Conservation (phyloP, 2,113 vertebrate species). For the Otis tarda region DNA sequence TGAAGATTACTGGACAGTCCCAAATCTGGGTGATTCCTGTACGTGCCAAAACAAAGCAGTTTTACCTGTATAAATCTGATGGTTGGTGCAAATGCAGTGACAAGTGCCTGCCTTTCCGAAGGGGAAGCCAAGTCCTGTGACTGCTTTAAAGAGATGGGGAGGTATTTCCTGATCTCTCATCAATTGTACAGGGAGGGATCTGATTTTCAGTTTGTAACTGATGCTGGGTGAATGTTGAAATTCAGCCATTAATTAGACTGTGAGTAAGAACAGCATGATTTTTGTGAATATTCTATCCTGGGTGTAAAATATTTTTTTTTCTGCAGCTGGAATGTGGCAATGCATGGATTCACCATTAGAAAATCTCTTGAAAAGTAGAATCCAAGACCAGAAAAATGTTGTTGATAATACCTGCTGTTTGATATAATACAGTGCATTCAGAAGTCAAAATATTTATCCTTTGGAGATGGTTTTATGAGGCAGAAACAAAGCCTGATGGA, state of each 20-base stretch:
- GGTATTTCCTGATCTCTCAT: neutral
- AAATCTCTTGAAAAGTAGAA: neutral
- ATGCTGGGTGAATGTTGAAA: neutral
- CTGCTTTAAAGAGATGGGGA: neutral
- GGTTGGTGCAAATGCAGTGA: neutral
- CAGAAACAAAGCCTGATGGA: neutral
- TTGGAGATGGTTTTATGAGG: neutral
- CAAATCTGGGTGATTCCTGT: neutral
- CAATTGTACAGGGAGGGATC: fast-evolving
- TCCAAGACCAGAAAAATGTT: neutral
- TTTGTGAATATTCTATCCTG: fast-evolving
- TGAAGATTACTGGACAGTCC: neutral
- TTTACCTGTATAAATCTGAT: neutral
- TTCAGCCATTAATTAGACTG: neutral
- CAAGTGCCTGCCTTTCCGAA: neutral
- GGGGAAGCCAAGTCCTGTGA: neutral
- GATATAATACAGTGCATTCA: fast-evolving
- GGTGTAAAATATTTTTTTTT: neutral
- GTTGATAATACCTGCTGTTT: neutral
- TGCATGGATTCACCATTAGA: neutral
- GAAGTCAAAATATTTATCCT: neutral
- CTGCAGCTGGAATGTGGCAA: neutral
- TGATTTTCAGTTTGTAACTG: neutral
- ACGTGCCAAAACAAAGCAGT: neutral
- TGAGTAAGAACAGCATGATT: fast-evolving